Percentiles rank a stretch among this genome's conserved stretches.
Conservation (phyloP, 2,797 vertebrate genomes). For the Labeo calbasu region DNA sequence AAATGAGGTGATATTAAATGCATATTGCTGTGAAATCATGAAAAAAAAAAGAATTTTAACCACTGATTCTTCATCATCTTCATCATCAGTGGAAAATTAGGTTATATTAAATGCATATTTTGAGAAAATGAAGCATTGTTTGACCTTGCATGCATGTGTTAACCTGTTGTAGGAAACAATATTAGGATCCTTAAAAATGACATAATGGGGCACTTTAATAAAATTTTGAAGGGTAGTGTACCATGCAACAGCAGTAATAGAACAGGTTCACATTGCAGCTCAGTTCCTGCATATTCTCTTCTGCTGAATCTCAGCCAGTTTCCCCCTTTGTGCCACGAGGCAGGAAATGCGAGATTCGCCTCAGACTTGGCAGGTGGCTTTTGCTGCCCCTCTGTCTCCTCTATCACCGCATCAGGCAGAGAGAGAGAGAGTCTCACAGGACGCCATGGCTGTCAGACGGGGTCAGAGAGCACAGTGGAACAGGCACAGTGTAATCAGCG, state of each 20-base stretch:
- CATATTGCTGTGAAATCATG: too few species aligned
- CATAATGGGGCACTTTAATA: too few species aligned
- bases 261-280: background rate
- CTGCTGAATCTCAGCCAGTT: background rate
- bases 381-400: slow-evolving; percentile 29
- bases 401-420: slow-evolving; percentile 9
- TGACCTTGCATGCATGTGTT: too few species aligned
- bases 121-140: too few species aligned
- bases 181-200: too few species aligned
- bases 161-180: too few species aligned
- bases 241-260: background rate
- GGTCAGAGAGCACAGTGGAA: slow-evolving; percentile 34
- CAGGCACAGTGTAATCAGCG: slow-evolving; percentile 44
- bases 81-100: too few species aligned
- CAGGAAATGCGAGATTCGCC: background rate
- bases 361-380: slow-evolving; percentile 30
- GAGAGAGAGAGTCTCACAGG: slow-evolving; percentile 23
- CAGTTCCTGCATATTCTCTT: background rate
- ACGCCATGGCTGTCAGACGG: slow-evolving; percentile 10
- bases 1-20: too few species aligned
- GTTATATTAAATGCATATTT: too few species aligned
- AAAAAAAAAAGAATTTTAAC: too few species aligned
- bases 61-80: too few species aligned
- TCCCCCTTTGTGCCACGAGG: background rate
- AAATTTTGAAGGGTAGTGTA: background rate